These are phyloP conservation scores for Agrotis segetum DNA, from an alignment of 2,888 invertebrate species.

Conservation along the genomic window DNA sequence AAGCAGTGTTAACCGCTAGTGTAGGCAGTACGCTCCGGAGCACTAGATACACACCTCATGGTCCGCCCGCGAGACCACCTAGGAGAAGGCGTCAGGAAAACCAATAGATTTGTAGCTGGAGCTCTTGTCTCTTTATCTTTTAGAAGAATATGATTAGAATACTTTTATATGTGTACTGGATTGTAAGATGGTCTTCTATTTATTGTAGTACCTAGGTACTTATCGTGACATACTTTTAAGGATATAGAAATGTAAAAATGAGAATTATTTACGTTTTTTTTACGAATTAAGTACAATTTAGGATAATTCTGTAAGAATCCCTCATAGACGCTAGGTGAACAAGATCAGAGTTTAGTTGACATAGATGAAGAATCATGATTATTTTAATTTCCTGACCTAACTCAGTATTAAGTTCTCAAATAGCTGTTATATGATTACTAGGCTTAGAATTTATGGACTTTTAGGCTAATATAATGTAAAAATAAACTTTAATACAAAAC, in stretches of 20 bases:
- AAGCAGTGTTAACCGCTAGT: slow-evolving; percentile 90
- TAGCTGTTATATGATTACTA: slow-evolving; percentile 82
- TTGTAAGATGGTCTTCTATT: slow-evolving; percentile 90
- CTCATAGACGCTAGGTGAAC: slow-evolving; percentile 84
- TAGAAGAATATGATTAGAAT: slow-evolving; percentile 85
- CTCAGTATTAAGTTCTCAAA: slow-evolving; percentile 90
- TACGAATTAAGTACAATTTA: slow-evolving; percentile 88
- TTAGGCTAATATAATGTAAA: slow-evolving; percentile 84
- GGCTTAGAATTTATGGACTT: slow-evolving; percentile 82
- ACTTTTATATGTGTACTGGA: slow-evolving; percentile 85
- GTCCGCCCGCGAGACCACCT: slow-evolving; percentile 89
- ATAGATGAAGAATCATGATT: slow-evolving; percentile 79
- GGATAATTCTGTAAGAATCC: slow-evolving; percentile 84
- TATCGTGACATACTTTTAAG: slow-evolving; percentile 88
- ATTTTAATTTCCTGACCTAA: slow-evolving; percentile 80
- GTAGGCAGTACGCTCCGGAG: slow-evolving; percentile 91
- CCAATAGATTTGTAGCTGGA: slow-evolving; percentile 85
- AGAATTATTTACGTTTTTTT: slow-evolving; percentile 80
- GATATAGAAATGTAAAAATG: slow-evolving; percentile 83
- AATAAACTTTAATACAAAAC: slow-evolving; percentile 87
- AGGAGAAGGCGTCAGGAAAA: slow-evolving; percentile 89
- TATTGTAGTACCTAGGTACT: slow-evolving; percentile 90
- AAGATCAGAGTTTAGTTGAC: slow-evolving; percentile 79
- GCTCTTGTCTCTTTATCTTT: slow-evolving; percentile 79
- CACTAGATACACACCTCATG: slow-evolving; percentile 89